phyloP scores from a whole-genome alignment of 2,113 vertebrate species.

The Carassius auratus region DNA sequence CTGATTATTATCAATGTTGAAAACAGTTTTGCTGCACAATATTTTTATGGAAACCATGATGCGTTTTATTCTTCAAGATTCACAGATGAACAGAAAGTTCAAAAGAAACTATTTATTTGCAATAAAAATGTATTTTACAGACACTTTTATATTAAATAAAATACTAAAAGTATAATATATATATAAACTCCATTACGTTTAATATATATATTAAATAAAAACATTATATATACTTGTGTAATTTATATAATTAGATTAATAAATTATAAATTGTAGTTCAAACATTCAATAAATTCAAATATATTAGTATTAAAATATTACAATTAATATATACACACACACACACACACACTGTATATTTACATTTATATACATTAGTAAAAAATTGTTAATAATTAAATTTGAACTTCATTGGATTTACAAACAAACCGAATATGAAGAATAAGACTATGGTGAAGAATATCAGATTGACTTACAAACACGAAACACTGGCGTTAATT shows the following conservation, averaged over 20 bases:
- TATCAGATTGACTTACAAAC: background rate
- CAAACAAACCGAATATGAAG: background rate
- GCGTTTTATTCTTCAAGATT: background rate
- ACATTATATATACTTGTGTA: too few species aligned
- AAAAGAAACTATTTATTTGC: background rate
- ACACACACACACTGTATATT: background rate
- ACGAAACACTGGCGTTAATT: slow-evolving; percentile 8
- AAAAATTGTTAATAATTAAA: background rate
- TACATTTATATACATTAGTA: background rate
- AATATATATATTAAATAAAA: too few species aligned
- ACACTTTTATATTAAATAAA: background rate
- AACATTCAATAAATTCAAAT: too few species aligned
- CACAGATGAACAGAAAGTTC: background rate
- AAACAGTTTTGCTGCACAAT: too few species aligned
- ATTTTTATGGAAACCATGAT: background rate
- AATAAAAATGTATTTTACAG: background rate
- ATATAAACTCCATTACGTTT: too few species aligned
- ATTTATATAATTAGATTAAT: too few species aligned
- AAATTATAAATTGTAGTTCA: too few species aligned
- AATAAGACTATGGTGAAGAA: background rate
- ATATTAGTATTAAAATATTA: too few species aligned
- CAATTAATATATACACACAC: too few species aligned
- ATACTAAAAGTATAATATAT: background rate
- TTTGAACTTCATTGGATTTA: background rate
- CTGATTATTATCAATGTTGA: background rate